A percentile compares a stretch with the other conserved stretches of the same genome.
phyloP scores from a whole-genome alignment of 64 coral and sea anemone species.

The Stylophora pistillata region DNA sequence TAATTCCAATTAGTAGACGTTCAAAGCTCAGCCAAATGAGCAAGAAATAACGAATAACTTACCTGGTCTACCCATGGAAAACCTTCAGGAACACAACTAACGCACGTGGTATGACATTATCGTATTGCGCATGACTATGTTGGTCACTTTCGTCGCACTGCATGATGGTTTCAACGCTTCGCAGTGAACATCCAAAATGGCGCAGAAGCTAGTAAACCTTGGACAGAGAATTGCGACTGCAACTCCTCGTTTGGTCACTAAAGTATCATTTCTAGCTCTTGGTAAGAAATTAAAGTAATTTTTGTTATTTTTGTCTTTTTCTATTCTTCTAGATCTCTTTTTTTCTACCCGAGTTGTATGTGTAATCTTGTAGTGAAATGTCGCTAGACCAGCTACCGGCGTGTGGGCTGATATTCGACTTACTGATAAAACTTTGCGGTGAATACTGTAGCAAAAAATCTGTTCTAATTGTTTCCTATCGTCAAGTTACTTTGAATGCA shows the following conservation, averaged over 20 bases:
- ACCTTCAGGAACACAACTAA: constrained; percentile 9
- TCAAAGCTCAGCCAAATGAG: background rate
- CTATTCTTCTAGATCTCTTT: too few species aligned
- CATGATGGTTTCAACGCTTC: constrained; percentile 57
- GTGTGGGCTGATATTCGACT: too few species aligned
- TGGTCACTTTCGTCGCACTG: background rate
- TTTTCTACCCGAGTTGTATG: background rate
- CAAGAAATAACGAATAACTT: constrained; percentile 15
- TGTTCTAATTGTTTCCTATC: too few species aligned
- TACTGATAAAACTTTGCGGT: too few species aligned
- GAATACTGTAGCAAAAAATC: too few species aligned
- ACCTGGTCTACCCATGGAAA: constrained; percentile 96
- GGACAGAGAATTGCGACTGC: constrained; percentile 67
- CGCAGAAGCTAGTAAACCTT: constrained; percentile 82
- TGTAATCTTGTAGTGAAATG: background rate
- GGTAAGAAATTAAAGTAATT: constrained; percentile 46
- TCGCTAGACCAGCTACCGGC: background rate
- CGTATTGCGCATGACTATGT: constrained; percentile 47
- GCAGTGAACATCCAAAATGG: constrained; percentile 76
- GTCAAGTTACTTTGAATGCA: too few species aligned
- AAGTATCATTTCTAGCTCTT: constrained; percentile 68
- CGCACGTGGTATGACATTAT: constrained; percentile 77
- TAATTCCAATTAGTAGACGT: background rate
- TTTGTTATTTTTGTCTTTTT: background rate
- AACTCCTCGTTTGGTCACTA: constrained; percentile 81